Conservation (phyloP, 2,888 invertebrate genomes). For the Notodonta ziczac region DNA sequence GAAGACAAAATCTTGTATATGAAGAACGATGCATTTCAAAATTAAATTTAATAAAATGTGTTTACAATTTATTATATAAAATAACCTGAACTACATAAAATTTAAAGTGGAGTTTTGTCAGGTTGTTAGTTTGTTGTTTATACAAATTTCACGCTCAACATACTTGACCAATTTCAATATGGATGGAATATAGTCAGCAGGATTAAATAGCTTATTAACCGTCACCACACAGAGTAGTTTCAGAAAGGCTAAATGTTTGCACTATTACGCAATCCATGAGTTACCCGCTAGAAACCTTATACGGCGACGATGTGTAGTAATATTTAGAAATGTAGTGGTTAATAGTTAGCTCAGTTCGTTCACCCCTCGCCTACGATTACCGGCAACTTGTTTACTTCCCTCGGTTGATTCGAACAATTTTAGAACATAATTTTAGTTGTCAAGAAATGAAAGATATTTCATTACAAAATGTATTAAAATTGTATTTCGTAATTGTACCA, state of each 20-base stretch:
- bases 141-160: too few species aligned
- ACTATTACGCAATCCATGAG: background rate
- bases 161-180: too few species aligned
- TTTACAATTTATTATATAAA: too few species aligned
- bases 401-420: constrained; percentile 3
- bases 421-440: background rate
- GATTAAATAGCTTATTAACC: too few species aligned
- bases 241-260: background rate
- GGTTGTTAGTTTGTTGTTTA: too few species aligned
- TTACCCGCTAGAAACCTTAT: background rate
- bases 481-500: too few species aligned
- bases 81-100: too few species aligned
- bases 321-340: background rate
- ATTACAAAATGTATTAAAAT: too few species aligned
- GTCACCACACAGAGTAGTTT: too few species aligned
- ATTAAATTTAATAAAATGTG: background rate
- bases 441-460: background rate
- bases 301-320: background rate
- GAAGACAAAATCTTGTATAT: constrained; percentile 15
- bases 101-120: too few species aligned
- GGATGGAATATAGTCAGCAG: too few species aligned
- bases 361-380: constrained; percentile 7
- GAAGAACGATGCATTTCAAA: background rate
- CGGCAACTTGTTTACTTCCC: constrained; percentile 3
- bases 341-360: constrained; percentile 1